These are phyloP conservation scores for Perca fluviatilis DNA, from an alignment of 2,113 vertebrate species.

Conservation along the genomic window DNA sequence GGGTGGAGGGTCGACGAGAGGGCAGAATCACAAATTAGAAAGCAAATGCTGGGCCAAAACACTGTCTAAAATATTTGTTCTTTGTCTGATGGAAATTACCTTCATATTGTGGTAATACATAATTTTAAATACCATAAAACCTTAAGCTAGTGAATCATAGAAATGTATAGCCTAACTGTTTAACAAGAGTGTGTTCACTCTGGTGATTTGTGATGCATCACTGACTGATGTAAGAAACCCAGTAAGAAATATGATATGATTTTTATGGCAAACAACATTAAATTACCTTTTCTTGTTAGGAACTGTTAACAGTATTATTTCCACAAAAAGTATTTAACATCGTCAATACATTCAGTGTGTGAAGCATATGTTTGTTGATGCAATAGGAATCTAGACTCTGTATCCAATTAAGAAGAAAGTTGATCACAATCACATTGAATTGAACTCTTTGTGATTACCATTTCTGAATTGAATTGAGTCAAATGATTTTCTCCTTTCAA, in stretches of 20 bases:
- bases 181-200: background rate
- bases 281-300: background rate
- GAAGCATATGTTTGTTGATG: background rate
- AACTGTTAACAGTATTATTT: background rate
- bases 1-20: conserved; percentile 45
- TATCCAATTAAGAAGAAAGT: background rate
- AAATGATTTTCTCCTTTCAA: background rate
- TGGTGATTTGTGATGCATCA: background rate
- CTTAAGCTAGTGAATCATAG: background rate
- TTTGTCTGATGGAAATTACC: background rate
- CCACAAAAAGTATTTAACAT: background rate
- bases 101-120: background rate
- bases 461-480: background rate
- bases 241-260: background rate
- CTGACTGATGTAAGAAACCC: background rate
- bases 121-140: background rate
- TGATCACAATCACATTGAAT: background rate
- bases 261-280: background rate
- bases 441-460: background rate
- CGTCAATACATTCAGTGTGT: background rate
- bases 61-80: background rate
- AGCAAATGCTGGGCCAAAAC: background rate
- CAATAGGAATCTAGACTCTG: background rate
- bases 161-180: background rate
- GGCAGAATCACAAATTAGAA: conserved; percentile 72